Evolutionary conservation across 53 echinoderm and acorn worm species (phyloP).

Genomic region (Actinopyga echinites): DNA sequence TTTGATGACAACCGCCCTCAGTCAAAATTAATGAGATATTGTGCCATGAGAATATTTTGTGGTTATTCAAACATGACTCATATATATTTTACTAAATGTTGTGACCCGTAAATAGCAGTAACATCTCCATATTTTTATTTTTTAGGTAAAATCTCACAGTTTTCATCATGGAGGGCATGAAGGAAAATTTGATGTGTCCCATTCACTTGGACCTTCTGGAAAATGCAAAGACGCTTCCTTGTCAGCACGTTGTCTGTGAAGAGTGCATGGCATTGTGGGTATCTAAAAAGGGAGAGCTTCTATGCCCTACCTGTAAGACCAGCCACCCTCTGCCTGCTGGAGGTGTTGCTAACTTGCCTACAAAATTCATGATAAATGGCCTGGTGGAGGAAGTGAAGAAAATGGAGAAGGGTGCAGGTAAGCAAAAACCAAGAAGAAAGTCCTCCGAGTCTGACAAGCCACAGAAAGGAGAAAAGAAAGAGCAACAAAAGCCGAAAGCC

Average conservation of each 20-base stretch:
- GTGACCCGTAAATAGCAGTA: too few relatives aligned
- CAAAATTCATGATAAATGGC: constrained; percentile 30
- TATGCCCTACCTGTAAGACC: constrained; percentile 24
- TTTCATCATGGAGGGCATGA: constrained; percentile 33
- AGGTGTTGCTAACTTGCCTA: constrained; percentile 21
- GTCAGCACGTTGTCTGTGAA: constrained; percentile 44
- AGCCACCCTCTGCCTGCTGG: constrained; percentile 15
- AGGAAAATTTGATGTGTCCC: constrained; percentile 27
- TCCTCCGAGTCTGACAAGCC: not conserved
- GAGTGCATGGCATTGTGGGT: constrained; percentile 38
- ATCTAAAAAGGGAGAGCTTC: constrained; percentile 14
- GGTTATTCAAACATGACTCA: too few relatives aligned
- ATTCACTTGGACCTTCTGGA: constrained; percentile 22
- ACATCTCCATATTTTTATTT: too few relatives aligned
- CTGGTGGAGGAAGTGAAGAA: constrained; percentile 33
- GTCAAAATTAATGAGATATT: too few relatives aligned
- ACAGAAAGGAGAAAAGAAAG: not conserved
- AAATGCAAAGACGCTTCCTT: constrained; percentile 25
- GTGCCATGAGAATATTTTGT: too few relatives aligned
- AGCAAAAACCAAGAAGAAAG: not conserved
- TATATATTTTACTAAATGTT: too few relatives aligned
- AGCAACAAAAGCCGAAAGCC: not conserved
- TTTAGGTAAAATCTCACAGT: too few relatives aligned
- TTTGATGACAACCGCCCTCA: too few relatives aligned
- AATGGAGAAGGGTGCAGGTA: not conserved